Base-by-base conservation (phyloP, 2,113 vertebrate genomes). In the Anolis carolinensis region DNA sequence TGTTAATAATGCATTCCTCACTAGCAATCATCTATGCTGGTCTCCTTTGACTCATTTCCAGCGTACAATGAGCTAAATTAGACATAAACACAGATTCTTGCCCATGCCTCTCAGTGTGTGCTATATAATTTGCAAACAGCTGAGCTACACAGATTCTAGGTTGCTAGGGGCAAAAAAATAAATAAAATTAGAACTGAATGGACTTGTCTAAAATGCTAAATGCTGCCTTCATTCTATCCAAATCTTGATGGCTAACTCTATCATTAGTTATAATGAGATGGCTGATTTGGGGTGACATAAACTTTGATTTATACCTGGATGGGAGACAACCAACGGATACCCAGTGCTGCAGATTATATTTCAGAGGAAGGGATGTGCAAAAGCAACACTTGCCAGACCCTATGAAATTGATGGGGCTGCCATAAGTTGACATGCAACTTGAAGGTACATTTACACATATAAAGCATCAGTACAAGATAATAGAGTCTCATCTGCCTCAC, bases 1-100 rank as follows among this genome's bases (percentile, higher is more conserved):
- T n/a, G 27, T 73, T 72, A 80, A 63, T 79, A 52, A 72, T 71
- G 76, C 67, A 23, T 79, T 85, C 50, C 55, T 44, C 39, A 79
- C 50, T 36, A 32, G 52, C n/a, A 85, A 80, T 77, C 63, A 77
- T 77, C 74, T 27, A 2, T 44, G 18, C n/a, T 59, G 75, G 10
- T 72, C 30, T 16, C 72, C n/a, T 84, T 39, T 32, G 23, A 52
- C 52, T 68, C 73, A 14, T 50, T 48, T 68, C 27, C 25, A 11
- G 9, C 27, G n/a, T 9, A 39, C n/a, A 48, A 62, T 32, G 63
- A 39, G 39, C 62, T 74, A 67, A 65, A 76, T 67, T 65, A 67
- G 59, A 34, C 4, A 13, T 23, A n/a, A 44, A 76, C 36, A 62
- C 32, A 68, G 73, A 39, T 9, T 48, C 39, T 74, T 2, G 13